These are phyloP conservation scores for Mimachlamys varia DNA, from an alignment of 2,888 invertebrate species.

Conservation along the genomic window DNA sequence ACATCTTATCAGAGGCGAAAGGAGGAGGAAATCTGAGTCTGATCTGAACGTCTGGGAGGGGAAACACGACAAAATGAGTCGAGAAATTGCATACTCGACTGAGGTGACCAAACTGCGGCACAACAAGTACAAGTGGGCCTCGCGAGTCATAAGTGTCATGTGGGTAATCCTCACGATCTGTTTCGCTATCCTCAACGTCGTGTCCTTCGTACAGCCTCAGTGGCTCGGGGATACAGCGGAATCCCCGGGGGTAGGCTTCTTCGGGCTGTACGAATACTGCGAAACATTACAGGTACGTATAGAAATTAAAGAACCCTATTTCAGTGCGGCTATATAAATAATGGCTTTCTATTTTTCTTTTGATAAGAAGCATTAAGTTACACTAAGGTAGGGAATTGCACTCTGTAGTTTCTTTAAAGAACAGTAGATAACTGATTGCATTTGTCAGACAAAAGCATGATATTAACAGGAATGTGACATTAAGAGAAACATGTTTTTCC, in stretches of 20 bases:
- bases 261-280: slow-evolving; percentile 96
- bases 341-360: too few relatives aligned
- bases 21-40: background rate
- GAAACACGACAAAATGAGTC: background rate
- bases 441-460: too few relatives aligned
- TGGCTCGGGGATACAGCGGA: slow-evolving; percentile 81
- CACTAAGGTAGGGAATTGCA: too few relatives aligned
- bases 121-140: slow-evolving; percentile 81
- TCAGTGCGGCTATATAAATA: too few relatives aligned
- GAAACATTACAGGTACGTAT: slow-evolving; percentile 81
- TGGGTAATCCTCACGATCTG: slow-evolving; percentile 99
- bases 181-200: slow-evolving; percentile 96
- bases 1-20: background rate
- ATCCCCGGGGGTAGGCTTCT: slow-evolving; percentile 93
- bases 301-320: too few relatives aligned
- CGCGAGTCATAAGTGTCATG: slow-evolving; percentile 93
- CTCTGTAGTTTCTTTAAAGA: too few relatives aligned
- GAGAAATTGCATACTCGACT: background rate
- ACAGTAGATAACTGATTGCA: too few relatives aligned
- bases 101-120: slow-evolving; percentile 74
- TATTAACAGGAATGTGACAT: too few relatives aligned
- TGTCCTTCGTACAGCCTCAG: slow-evolving; percentile 95
- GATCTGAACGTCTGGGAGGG: background rate
- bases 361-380: too few relatives aligned
- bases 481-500: too few relatives aligned